Evolutionary conservation across 64 coral and sea anemone species (phyloP).

Genomic region (Catalaphyllia jardinei): DNA sequence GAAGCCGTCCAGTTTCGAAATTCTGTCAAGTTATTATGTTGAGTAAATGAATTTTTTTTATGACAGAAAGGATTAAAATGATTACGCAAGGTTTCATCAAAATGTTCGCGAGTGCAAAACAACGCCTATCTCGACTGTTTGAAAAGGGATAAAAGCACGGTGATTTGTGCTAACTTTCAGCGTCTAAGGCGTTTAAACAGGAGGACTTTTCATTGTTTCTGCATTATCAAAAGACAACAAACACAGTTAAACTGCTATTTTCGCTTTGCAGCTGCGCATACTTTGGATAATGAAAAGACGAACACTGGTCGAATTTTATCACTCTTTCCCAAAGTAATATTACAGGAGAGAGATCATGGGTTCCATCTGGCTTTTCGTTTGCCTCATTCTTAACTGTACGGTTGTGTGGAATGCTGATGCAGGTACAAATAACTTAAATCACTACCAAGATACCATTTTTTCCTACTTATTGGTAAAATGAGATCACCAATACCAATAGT

Average conservation of each 20-base stretch:
- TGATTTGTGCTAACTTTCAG: not conserved
- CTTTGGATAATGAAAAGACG: not conserved
- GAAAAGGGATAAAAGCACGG: not conserved
- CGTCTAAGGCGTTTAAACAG: conserved; percentile 13
- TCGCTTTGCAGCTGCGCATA: not conserved
- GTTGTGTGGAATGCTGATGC: not conserved
- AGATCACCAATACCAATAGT: too few relatives aligned
- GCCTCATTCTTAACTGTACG: not conserved
- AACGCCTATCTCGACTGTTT: not conserved
- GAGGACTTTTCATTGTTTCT: not conserved
- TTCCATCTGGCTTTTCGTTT: not conserved
- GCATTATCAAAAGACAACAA: not conserved
- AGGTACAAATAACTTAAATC: not conserved
- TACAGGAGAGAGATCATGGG: not conserved
- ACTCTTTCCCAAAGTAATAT: not conserved
- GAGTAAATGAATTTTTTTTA: too few relatives aligned
- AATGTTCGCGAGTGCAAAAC: too few relatives aligned
- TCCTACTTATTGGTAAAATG: too few relatives aligned
- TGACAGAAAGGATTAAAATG: too few relatives aligned
- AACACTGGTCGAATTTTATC: not conserved
- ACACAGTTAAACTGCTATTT: not conserved
- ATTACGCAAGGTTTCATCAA: too few relatives aligned
- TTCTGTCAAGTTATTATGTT: too few relatives aligned
- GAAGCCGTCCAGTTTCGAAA: too few relatives aligned
- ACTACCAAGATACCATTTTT: too few relatives aligned